Evolutionary conservation across 2,113 vertebrate species (phyloP).

Genomic region (Pachypanchax playfairii): DNA sequence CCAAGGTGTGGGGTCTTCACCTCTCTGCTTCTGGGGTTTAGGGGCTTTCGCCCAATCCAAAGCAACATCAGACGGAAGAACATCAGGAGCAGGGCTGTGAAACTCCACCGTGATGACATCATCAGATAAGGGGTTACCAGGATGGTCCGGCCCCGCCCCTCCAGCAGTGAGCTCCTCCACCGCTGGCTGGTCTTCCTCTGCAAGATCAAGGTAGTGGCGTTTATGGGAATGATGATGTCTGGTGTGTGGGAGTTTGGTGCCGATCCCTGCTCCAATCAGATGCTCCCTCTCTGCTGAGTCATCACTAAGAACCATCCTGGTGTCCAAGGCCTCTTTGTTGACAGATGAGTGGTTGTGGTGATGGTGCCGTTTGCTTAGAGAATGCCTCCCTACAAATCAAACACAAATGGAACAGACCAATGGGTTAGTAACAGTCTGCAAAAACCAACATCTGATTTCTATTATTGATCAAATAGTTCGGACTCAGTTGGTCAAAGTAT

Average conservation of each 20-base stretch:
- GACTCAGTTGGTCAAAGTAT: too few relatives aligned
- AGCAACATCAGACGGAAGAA: constrained; percentile 54
- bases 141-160: constrained; percentile 67
- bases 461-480: constrained; percentile 28
- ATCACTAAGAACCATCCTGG: constrained; percentile 62
- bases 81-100: constrained; percentile 77
- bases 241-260: constrained; percentile 56
- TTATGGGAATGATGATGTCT: constrained; percentile 58
- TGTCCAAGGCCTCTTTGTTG: constrained; percentile 79
- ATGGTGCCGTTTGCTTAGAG: constrained; percentile 57
- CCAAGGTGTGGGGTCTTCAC: constrained; percentile 81
- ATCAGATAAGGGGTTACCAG: constrained; percentile 52
- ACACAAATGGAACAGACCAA: constrained; percentile 5
- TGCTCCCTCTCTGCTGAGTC: constrained; percentile 76
- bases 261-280: constrained; percentile 67
- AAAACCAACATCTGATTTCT: constrained; percentile 30
- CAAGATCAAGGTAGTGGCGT: constrained; percentile 57
- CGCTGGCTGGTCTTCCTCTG: constrained; percentile 59
- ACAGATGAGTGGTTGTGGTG: constrained; percentile 69
- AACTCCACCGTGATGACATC: constrained; percentile 85
- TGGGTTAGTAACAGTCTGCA: neutral
- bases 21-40: constrained; percentile 70
- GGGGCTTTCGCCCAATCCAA: constrained; percentile 59
- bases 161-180: constrained; percentile 71
- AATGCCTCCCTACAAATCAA: constrained; percentile 66